These are phyloP conservation scores for Lagenorhynchus albirostris DNA, from an alignment of 2,113 vertebrate genomes.

Conservation along the genomic window DNA sequence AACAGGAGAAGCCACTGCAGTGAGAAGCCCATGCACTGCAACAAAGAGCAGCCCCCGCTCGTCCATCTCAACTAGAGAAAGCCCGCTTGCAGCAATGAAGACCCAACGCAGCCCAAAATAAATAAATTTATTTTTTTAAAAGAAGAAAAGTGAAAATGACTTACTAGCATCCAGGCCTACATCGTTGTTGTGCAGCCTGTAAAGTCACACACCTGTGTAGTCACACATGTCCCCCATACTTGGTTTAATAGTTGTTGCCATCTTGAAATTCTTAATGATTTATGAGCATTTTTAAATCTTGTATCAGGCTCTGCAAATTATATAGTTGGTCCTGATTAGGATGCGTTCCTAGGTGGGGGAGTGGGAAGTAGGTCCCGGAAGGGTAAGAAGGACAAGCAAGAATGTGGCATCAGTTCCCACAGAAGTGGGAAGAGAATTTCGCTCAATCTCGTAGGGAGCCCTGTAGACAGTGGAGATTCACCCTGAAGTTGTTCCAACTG, in stretches of 20 bases:
- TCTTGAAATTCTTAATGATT: neutral
- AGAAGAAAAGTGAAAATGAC: neutral
- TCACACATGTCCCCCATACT: too few relatives aligned
- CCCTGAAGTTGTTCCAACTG: neutral
- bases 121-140: accelerated
- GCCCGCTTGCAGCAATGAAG: too few relatives aligned
- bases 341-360: neutral
- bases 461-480: neutral
- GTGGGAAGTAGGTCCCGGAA: neutral
- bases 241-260: neutral
- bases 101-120: too few relatives aligned
- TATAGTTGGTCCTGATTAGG: neutral
- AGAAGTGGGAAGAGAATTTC: neutral
- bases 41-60: too few relatives aligned
- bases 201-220: neutral
- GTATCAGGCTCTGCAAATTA: neutral
- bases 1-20: too few relatives aligned
- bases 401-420: neutral
- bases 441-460: neutral
- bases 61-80: too few relatives aligned
- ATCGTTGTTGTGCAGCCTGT: too few relatives aligned
- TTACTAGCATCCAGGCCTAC: neutral
- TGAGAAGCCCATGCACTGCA: too few relatives aligned
- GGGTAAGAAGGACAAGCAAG: neutral
- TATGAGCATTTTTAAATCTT: neutral